Evolutionary conservation across 2,113 vertebrate genomes (phyloP), one percentile per base, ranked within the genome.

Genomic region (Suncus etruscus): DNA sequence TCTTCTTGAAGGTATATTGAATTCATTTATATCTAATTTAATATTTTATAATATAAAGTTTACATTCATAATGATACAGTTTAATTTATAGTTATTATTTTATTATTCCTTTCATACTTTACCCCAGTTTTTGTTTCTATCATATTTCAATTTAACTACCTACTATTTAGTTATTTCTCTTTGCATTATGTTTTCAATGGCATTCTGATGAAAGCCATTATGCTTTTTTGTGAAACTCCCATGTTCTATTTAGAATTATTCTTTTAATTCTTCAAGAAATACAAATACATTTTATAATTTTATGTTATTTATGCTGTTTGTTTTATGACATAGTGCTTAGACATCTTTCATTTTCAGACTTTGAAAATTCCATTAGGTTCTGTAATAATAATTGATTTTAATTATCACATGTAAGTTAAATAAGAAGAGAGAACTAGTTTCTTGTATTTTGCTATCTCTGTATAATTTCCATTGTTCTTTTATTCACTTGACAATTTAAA

Each of bases 381-480:
- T 63, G n/a, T 84, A 32, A 61, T 29, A 84, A 79, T 25, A 11
- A 79, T 47, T 89, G 15, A 65, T 79, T 93, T 54, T 58, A 89
- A 27, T 5, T 58, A n/a, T 78, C 4, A 72, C 82, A 16, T 54
- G 54, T 12, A 54, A 54, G 12, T 54, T 54, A 54, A 54, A 54
- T 54, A 54, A 54, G 54, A 54, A 54, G 54, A 54, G 54, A 15
- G 15, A 54, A 54, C 51, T 54, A 54, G 51, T 54, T 54, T 54
- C 51, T 54, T 54, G 51, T 12, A 12, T 54, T 54, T 54, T 54
- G 9, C 2, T 54, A 54, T 54, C 54, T 14, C 12, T 54, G 54
- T 54, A 54, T 54, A 12, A 54, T 54, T 54, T 54, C 54, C 18
- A 16, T 54, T 54, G 54, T 54, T 54, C 54, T 54, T 54, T 4